Percentiles rank a stretch among this genome's conserved stretches.
These are phyloP conservation scores for Macrochelys suwanniensis DNA, from an alignment of 2,797 vertebrate genomes.

Conservation along the genomic window DNA sequence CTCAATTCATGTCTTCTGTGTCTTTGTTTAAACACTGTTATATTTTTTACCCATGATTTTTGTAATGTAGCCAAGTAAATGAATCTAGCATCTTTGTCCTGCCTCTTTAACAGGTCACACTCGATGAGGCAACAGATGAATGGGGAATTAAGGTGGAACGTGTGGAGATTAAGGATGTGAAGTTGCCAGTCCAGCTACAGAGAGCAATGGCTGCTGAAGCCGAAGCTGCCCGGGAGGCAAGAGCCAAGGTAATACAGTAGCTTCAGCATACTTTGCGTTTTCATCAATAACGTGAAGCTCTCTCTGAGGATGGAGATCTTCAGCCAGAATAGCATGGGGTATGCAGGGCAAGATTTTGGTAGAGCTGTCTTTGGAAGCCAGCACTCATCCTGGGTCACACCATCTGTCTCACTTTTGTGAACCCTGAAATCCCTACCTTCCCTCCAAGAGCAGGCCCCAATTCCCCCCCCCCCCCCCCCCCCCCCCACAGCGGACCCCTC, in stretches of 20 bases:
- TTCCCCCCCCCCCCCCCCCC: no score
- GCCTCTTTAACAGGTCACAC: conserved; percentile 80
- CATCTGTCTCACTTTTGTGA: background rate
- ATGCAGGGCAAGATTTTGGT: background rate
- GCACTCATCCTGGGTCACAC: background rate
- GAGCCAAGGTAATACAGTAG: conserved; percentile 89
- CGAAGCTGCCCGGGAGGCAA: conserved; percentile 92
- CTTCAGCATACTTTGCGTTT: background rate
- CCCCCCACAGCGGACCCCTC: no score
- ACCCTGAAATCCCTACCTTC: background rate
- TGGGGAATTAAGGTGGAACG: conserved; percentile 99
- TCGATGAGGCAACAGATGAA: conserved; percentile 93
- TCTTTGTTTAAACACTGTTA: background rate
- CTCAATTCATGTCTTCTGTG: background rate
- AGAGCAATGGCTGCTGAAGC: conserved; percentile 98
- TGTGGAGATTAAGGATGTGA: conserved; percentile 98
- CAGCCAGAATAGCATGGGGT: background rate
- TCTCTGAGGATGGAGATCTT: background rate
- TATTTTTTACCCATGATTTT: background rate
- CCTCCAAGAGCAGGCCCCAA: background rate
- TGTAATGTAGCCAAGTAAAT: background rate
- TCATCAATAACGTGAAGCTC: background rate
- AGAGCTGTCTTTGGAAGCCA: background rate
- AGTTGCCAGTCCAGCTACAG: conserved; percentile 94
- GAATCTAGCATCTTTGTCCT: background rate